Evolutionary conservation across 2,797 vertebrate genomes (phyloP).

Genomic region (Diplodus puntazzo): DNA sequence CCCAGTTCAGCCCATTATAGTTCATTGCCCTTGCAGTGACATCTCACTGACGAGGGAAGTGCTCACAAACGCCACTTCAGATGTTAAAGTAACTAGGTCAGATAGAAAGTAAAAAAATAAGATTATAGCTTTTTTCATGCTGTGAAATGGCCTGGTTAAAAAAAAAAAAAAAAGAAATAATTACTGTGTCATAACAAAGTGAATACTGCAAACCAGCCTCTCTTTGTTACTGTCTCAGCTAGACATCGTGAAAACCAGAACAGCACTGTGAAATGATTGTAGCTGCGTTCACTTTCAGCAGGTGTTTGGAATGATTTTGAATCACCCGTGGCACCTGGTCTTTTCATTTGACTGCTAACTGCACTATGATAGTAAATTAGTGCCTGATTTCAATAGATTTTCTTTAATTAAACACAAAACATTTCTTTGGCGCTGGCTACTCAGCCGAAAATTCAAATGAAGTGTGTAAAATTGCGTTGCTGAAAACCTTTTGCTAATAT

Average conservation of each 20-base stretch:
- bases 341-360: conserved; percentile 31
- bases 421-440: background rate
- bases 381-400: conserved; percentile 19
- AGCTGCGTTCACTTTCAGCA: conserved; percentile 6
- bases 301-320: conserved; percentile 15
- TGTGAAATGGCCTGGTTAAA: background rate
- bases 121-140: background rate
- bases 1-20: conserved; percentile 27
- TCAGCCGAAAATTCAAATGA: background rate
- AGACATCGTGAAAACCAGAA: background rate
- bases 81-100: conserved; percentile 17
- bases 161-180: background rate
- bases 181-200: conserved; percentile 1
- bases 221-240: conserved; percentile 1
- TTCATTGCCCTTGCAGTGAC: conserved; percentile 44
- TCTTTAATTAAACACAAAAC: background rate
- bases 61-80: conserved; percentile 8
- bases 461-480: conserved; percentile 15
- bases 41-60: background rate
- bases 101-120: conserved; percentile 9
- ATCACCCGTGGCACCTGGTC: conserved; percentile 10
- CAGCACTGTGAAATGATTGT: background rate
- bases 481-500: conserved; percentile 5
- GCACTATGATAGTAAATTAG: conserved; percentile 18
- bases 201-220: background rate